These are phyloP conservation scores for Gadopsis marmoratus DNA, from an alignment of 2,797 vertebrate species.

Conservation along the genomic window DNA sequence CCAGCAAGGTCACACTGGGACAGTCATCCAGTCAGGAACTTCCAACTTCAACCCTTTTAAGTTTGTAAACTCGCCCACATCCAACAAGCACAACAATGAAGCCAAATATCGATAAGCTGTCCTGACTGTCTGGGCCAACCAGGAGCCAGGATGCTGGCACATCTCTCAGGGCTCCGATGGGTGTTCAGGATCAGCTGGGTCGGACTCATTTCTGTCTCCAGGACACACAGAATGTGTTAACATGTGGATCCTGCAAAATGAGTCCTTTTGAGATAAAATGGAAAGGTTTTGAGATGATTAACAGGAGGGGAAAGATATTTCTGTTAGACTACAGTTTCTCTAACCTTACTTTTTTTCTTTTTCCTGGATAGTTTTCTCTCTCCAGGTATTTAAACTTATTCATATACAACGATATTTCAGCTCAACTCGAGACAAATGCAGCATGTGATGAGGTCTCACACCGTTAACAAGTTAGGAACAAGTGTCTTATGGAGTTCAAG, in stretches of 20 bases:
- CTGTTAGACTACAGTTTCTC: background rate
- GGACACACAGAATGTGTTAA: background rate
- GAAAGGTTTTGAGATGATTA: background rate
- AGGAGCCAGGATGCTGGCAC: background rate
- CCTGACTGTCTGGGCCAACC: slow-evolving; percentile 23
- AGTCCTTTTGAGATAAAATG: background rate
- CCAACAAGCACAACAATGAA: slow-evolving; percentile 20
- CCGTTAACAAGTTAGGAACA: background rate
- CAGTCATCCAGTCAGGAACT: slow-evolving; percentile 25
- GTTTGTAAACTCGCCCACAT: slow-evolving; percentile 3
- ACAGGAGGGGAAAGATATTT: background rate
- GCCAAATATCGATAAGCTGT: slow-evolving; percentile 27
- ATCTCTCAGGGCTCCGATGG: slow-evolving; percentile 4
- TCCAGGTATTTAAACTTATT: background rate
- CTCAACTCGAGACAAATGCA: background rate
- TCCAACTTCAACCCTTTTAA: slow-evolving; percentile 21
- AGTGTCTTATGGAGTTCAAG: background rate
- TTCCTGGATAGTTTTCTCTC: background rate
- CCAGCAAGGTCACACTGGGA: slow-evolving; percentile 23
- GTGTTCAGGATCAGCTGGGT: background rate
- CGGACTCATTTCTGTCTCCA: background rate
- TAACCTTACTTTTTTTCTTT: background rate
- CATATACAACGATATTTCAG: background rate
- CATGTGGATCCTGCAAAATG: background rate
- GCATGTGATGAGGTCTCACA: background rate